phyloP scores from a whole-genome alignment of 1,140 invertebrate genomes.

The Idris sp. region DNA sequence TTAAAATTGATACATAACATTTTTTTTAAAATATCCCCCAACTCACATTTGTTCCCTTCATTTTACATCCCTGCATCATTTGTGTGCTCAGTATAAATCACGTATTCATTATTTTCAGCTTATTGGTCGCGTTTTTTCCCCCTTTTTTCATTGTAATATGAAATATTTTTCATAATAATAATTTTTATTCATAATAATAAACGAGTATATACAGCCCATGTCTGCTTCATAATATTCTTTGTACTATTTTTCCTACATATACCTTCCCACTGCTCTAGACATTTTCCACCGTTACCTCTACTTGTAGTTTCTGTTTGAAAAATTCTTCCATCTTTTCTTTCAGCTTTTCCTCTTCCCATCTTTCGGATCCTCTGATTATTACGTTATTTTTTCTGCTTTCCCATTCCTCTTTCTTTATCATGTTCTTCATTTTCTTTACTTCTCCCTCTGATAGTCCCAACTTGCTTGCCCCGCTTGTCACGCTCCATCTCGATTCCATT shows the following conservation, averaged over 20 bases:
- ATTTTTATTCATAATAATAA: too few relatives aligned
- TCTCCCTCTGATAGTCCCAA: neutral
- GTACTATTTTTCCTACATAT: slow-evolving; percentile 7
- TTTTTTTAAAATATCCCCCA: too few relatives aligned
- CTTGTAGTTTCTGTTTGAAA: neutral
- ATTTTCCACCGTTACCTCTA: neutral
- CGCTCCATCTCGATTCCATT: neutral
- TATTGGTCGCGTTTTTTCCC: too few relatives aligned
- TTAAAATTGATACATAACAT: too few relatives aligned
- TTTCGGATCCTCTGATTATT: neutral
- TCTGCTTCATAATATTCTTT: neutral
- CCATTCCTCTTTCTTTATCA: neutral
- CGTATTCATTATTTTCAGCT: too few relatives aligned
- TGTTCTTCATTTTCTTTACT: neutral
- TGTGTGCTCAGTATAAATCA: too few relatives aligned
- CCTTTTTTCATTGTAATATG: too few relatives aligned
- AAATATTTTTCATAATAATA: too few relatives aligned
- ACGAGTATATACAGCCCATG: too few relatives aligned
- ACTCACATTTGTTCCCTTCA: too few relatives aligned
- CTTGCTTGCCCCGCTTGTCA: neutral
- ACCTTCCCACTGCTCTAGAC: neutral
- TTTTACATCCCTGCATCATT: too few relatives aligned
- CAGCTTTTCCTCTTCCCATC: neutral
- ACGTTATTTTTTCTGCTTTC: neutral
- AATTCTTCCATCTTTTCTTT: neutral